phyloP scores from a whole-genome alignment of 2,113 vertebrate species.

The Urocolius indicus region DNA sequence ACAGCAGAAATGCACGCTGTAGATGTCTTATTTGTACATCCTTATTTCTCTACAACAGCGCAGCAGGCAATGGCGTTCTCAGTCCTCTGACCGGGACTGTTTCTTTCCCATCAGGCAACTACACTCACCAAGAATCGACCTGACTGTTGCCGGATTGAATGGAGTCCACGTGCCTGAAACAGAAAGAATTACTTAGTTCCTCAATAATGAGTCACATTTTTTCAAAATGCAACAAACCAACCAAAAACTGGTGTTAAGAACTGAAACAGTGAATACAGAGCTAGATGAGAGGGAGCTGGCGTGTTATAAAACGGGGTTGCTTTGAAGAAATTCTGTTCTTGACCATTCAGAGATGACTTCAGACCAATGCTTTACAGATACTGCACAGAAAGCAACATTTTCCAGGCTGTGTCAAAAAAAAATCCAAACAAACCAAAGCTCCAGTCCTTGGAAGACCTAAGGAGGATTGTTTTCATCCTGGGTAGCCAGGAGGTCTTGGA shows the following conservation, averaged over 20 bases:
- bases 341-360: background rate
- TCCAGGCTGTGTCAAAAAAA: background rate
- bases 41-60: background rate
- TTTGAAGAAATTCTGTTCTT: background rate
- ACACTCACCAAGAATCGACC: constrained; percentile 94
- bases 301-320: background rate
- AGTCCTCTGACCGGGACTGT: background rate
- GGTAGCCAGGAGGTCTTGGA: background rate
- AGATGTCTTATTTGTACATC: background rate
- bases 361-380: background rate
- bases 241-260: background rate
- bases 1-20: background rate
- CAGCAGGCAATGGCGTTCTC: background rate
- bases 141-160: constrained; percentile 95
- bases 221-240: background rate
- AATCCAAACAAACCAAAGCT: background rate
- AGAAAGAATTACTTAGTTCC: constrained; percentile 30
- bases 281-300: background rate
- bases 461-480: background rate
- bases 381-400: background rate
- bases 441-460: background rate
- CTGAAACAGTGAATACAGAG: background rate
- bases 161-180: constrained; percentile 96
- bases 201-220: background rate
- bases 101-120: background rate